A percentile compares a stretch with the other conserved stretches of the same genome.
These are phyloP conservation scores for Actinostola sp. DNA, from an alignment of 92 coral and sea anemone species.

Conservation along the genomic window DNA sequence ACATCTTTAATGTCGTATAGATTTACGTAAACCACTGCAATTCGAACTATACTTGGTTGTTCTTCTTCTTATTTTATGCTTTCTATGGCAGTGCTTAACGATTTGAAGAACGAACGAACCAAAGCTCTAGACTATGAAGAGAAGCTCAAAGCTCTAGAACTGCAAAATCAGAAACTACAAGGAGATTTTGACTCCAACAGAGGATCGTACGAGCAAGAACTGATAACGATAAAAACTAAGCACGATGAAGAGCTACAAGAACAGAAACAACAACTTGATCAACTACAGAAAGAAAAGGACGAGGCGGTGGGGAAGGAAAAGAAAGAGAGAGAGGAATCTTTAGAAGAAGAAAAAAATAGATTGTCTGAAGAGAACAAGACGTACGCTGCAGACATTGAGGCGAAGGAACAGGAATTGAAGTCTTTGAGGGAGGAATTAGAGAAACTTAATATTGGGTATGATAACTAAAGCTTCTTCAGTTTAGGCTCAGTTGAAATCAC, in stretches of 20 bases:
- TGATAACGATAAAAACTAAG: constrained; percentile 52
- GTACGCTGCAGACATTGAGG: constrained; percentile 61
- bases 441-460: constrained; percentile 17
- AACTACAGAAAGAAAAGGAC: constrained; percentile 70
- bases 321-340: constrained; percentile 45
- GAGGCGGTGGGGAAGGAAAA: constrained; percentile 66
- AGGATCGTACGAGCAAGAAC: constrained; percentile 70
- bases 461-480: neutral
- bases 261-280: constrained; percentile 73
- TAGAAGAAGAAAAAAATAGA: constrained; percentile 69
- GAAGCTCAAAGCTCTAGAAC: constrained; percentile 62
- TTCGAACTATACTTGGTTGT: no score
- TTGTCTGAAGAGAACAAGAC: constrained; percentile 69
- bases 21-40: no score
- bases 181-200: constrained; percentile 59
- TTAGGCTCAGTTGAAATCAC: no score
- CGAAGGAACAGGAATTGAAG: constrained; percentile 67
- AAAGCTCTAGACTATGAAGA: constrained; percentile 77
- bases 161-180: constrained; percentile 55
- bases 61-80: constrained; percentile 2
- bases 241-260: constrained; percentile 72
- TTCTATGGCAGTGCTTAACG: constrained; percentile 81
- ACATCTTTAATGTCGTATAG: no score
- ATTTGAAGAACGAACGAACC: constrained; percentile 69
- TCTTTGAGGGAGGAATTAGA: constrained; percentile 75